These are phyloP conservation scores for Tipula vernalis DNA, from an alignment of 2,888 invertebrate species.

Conservation along the genomic window DNA sequence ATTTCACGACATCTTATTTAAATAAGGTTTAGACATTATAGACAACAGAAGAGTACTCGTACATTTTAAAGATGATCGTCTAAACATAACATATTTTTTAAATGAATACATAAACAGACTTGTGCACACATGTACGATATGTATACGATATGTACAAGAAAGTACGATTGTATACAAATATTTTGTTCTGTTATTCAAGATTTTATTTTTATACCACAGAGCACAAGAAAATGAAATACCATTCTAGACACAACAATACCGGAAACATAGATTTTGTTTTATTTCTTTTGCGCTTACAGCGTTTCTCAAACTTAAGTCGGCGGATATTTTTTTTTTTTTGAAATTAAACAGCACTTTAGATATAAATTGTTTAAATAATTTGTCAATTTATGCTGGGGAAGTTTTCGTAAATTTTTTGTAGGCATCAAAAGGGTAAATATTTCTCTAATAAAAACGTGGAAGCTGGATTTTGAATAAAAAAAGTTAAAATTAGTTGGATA, in stretches of 20 bases:
- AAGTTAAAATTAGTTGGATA: too few relatives aligned
- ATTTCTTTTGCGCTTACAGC: not conserved
- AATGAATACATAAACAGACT: not conserved
- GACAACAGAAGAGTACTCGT: not conserved
- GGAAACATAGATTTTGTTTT: not conserved
- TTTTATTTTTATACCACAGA: not conserved
- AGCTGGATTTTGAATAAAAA: too few relatives aligned
- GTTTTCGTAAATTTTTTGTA: too few relatives aligned
- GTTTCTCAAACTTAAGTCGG: not conserved
- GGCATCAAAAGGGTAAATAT: too few relatives aligned
- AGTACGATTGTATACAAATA: not conserved
- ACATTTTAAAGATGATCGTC: not conserved
- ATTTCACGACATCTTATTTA: not conserved
- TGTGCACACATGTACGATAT: not conserved
- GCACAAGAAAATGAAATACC: not conserved
- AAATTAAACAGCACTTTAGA: too few relatives aligned
- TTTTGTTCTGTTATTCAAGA: not conserved
- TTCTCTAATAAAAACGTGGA: too few relatives aligned
- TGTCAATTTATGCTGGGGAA: too few relatives aligned
- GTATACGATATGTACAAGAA: not conserved
- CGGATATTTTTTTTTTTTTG: not conserved
- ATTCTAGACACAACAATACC: constrained; percentile 4
- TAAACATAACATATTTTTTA: not conserved
- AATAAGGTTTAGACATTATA: not conserved
- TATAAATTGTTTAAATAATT: too few relatives aligned